Evolutionary conservation across 2,888 invertebrate species (phyloP), one percentile per base, ranked within the genome.

Genomic region (Strigamia maritima): DNA sequence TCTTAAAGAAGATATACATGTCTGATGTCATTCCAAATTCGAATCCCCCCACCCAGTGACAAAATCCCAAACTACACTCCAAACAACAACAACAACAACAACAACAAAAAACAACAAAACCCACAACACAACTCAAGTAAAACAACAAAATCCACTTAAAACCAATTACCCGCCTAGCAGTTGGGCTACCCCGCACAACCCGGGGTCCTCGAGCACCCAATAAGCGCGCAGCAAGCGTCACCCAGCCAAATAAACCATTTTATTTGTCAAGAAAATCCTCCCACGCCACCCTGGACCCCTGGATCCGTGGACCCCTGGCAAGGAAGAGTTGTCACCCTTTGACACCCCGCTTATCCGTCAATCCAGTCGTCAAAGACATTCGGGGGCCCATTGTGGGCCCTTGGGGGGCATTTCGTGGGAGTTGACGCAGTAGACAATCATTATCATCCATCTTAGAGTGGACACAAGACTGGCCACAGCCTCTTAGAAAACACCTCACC

Each of bases 311-410:
- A 38, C 40, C 40, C 40, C 40, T 44, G 40, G 40, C 16, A 2
- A 10, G 40, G 2, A 10, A 44, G 40, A 44, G 40, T 44, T 44
- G 40, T 6, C 40, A 16, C 60, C 60, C 60, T 60, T 60, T 60
- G 60, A 60, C 60, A 60, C 60, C 60, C 60, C n/a, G 60, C 60
- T 60, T 60, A 60, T 60, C 60, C 60, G 60, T 60, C 60, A 60
- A 60, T 60, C 60, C 60, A 60, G 60, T 60, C 60, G 60, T 60
- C 16, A 60, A 60, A 60, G 60, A 60, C 16, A 24, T 60, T 60
- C 19, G 60, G 16, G n/a, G 16, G n/a, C 60, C 60, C n/a, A 60
- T 60, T 60, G 60, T 60, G 60, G 60, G 16, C 19, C 10, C 3
- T 60, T 60, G 16, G 7, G 10, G 60, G 60, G 60, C 10, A n/a